Base-by-base conservation (phyloP, 92 coral and sea anemone genomes). In the Epizoanthus fatuus region DNA sequence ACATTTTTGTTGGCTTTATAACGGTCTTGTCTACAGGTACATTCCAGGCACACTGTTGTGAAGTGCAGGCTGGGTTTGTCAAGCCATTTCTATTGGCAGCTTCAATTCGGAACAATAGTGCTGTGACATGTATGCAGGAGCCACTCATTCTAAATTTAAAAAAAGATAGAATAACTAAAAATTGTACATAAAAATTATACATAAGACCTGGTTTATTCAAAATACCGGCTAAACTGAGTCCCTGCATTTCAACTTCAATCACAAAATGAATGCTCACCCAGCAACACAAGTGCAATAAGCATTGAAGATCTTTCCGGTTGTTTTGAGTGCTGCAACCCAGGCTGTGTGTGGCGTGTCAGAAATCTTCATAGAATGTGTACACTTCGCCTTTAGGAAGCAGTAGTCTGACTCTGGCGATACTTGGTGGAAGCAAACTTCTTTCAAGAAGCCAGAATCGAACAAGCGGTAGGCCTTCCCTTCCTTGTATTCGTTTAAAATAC, bases 201-300 rank as follows among this genome's bases (percentile, higher is more conserved):
- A 22, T 22, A 22, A 22, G 25, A 22, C 25, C 25, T 22, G 25
- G 25, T 22, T 22, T 22, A 22, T 22, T 22, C 25, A 22, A 22
- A 22, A 22, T 22, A 22, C 25, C 25, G 25, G 25, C 25, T 22
- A 22, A 22, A 22, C 25, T 22, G 25, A 22, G 25, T 22, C 25
- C 25, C 25, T 22, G 25, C 25, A 22, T 22, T 22, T 22, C 25
- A 22, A 22, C 25, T 22, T 22, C 25, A 22, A 22, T 22, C 25
- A 22, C 25, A 22, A 22, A 22, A 22, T 22, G 25, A 22, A 22
- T 22, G 25, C 25, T 22, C 25, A 80, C 90, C 90, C 90, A 54
- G 88, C 91, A 55, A 87, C 81, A 87, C 91, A 88, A 3, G 91
- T 57, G 75, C 91, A 88, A 47, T 88, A 88, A 25, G 86, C 92